phyloP scores from a whole-genome alignment of 2,113 vertebrate species.

The Pipa parva region DNA sequence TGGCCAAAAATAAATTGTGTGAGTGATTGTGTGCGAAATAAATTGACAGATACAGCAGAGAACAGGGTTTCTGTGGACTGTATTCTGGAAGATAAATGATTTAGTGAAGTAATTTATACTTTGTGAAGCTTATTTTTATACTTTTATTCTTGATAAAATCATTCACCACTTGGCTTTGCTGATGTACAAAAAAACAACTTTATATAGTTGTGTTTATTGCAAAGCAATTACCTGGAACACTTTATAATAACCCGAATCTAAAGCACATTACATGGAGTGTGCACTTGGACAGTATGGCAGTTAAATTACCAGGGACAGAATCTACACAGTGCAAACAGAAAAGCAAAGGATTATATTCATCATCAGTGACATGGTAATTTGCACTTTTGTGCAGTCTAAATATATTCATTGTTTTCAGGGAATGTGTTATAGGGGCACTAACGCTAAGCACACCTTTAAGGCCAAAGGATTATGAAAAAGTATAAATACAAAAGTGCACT shows the following conservation, averaged over 20 bases:
- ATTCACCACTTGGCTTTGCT: not conserved
- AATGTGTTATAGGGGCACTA: too few relatives aligned
- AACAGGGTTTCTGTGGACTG: too few relatives aligned
- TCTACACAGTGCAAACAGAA: not conserved
- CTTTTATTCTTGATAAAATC: not conserved
- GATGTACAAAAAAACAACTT: not conserved
- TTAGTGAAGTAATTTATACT: not conserved
- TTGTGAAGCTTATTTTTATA: not conserved
- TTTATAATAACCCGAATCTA: constrained; percentile 2
- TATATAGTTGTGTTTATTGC: not conserved
- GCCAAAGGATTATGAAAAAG: too few relatives aligned
- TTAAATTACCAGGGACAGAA: not conserved
- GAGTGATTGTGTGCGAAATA: too few relatives aligned
- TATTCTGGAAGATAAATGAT: too few relatives aligned
- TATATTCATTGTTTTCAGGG: too few relatives aligned
- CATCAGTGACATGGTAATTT: not conserved
- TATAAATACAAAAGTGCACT: too few relatives aligned
- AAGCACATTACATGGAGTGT: not conserved
- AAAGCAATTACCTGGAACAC: constrained; percentile 6
- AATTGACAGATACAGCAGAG: too few relatives aligned
- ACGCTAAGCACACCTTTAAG: too few relatives aligned
- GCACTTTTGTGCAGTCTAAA: too few relatives aligned
- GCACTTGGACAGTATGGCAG: not conserved
- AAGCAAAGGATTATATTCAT: not conserved
- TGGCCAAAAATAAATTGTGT: too few relatives aligned